Conservation (phyloP, 2,888 invertebrate species). For the Epistrophe grossulariae region DNA sequence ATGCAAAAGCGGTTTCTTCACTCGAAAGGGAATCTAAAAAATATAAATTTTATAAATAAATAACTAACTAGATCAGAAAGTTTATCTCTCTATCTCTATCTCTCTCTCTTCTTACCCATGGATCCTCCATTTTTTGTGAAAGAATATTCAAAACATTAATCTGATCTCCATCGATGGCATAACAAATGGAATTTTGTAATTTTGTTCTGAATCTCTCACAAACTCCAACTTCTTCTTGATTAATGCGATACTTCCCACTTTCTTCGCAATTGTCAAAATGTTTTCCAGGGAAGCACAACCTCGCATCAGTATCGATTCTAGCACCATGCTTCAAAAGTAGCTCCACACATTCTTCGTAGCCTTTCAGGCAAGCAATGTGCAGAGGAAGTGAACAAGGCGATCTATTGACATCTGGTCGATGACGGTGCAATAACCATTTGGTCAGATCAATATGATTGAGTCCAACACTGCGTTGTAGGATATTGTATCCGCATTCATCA, state of each 20-base stretch:
- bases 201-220: constrained; percentile 84
- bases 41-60: neutral
- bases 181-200: constrained; percentile 89
- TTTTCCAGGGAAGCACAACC: constrained; percentile 91
- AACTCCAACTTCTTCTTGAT: constrained; percentile 85
- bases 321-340: constrained; percentile 88
- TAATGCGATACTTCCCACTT: constrained; percentile 86
- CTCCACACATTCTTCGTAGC: constrained; percentile 89
- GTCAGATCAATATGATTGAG: constrained; percentile 89
- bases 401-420: constrained; percentile 87
- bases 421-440: constrained; percentile 87
- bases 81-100: no score
- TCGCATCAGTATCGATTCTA: constrained; percentile 88
- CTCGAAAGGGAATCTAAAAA: constrained; percentile 84
- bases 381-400: constrained; percentile 90
- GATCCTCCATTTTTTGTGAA: constrained; percentile 88
- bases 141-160: constrained; percentile 88
- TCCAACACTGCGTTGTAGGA: constrained; percentile 90
- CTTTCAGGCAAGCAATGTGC: constrained; percentile 90
- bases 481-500: constrained; percentile 88
- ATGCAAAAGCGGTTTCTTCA: constrained; percentile 87
- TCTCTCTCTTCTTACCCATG: constrained; percentile 85
- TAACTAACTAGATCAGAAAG: neutral
- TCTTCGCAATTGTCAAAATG: constrained; percentile 90
- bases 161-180: constrained; percentile 90